Evolutionary conservation across 2,797 vertebrate species (phyloP).

Genomic region (Malurus leucopterus): DNA sequence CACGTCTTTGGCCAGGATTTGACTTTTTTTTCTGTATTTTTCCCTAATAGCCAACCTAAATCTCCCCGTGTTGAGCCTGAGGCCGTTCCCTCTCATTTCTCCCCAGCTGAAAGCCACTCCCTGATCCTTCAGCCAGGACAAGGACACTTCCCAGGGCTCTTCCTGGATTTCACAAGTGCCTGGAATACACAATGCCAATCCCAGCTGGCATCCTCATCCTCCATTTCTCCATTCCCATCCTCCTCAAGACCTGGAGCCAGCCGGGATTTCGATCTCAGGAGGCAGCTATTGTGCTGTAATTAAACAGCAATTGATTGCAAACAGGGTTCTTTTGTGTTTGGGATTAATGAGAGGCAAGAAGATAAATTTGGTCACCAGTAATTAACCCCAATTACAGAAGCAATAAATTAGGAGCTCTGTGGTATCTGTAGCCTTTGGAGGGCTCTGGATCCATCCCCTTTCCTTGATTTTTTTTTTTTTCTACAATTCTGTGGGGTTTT

Average conservation of each 20-base stretch:
- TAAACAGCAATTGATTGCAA: slow-evolving; percentile 67
- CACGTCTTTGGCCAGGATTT: neutral
- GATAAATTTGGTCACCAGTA: slow-evolving; percentile 67
- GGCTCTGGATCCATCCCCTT: neutral
- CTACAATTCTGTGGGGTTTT: neutral
- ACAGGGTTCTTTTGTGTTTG: slow-evolving; percentile 59
- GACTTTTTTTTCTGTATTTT: rapidly evolving
- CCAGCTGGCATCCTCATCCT: neutral
- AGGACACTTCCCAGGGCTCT: neutral
- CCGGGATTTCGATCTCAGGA: slow-evolving; percentile 45
- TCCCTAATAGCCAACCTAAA: neutral
- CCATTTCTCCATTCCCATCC: neutral
- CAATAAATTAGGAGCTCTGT: slow-evolving; percentile 43
- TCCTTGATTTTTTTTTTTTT: neutral
- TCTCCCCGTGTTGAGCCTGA: neutral
- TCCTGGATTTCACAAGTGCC: neutral
- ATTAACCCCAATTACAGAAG: slow-evolving; percentile 69
- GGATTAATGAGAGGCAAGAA: slow-evolving; percentile 60
- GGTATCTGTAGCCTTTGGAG: neutral
- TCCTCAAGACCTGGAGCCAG: neutral
- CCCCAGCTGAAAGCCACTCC: neutral
- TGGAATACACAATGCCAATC: rapidly evolving
- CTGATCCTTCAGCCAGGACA: neutral
- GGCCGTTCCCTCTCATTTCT: neutral
- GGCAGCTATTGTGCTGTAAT: slow-evolving; percentile 58